Base-by-base conservation (phyloP, 2,113 vertebrate genomes). In the Phalacrocorax brasilianus region DNA sequence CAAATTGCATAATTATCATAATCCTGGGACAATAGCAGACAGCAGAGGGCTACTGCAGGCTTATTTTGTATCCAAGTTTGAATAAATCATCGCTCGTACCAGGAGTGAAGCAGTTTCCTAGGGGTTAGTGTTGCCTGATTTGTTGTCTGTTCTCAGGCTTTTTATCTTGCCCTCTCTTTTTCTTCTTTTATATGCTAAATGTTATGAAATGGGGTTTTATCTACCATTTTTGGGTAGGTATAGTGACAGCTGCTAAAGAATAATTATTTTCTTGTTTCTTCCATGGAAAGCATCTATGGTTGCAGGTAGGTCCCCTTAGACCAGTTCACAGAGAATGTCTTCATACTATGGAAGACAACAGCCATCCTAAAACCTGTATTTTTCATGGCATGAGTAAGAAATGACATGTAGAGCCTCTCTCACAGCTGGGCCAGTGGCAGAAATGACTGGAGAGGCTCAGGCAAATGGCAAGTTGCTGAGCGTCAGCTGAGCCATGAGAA, bases 1-100 rank as follows among this genome's bases (percentile, higher is more conserved):
- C 91, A 97, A 91, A 92, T 95, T 94, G 80, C 92, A 95, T 93
- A 92, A 94, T 95, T 96, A 96, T 61, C 94, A 93, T 95, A 95
- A 95, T 96, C 92, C 91, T 75, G 86, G 91, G 86, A 95, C 91
- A 95, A 94, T 95, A 95, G 55, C 73, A 78, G 95, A 61, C 93
- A 94, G 92, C 83, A 81, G 68, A 94, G 67, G 79, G 85, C 80
- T 91, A 78, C 53, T 82, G 84, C 84, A 93, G 89, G 58, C 91
- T 93, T 82, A 75, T 70, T 95, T 91, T 89, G 30, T 63, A 85
- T 62, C 84, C 78, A 27, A 20, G 74, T n/a, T 82, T 65, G 89
- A 89, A 95, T 92, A 91, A 89, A 93, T 93, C 77, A 55, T 68
- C 1, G 3, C 77, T 73, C 0, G 0, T 91, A 77, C 84, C 20